Evolutionary conservation across 1,140 invertebrate genomes (phyloP), one percentile per base, ranked within the genome.

Genomic region (Achatina immaculata): DNA sequence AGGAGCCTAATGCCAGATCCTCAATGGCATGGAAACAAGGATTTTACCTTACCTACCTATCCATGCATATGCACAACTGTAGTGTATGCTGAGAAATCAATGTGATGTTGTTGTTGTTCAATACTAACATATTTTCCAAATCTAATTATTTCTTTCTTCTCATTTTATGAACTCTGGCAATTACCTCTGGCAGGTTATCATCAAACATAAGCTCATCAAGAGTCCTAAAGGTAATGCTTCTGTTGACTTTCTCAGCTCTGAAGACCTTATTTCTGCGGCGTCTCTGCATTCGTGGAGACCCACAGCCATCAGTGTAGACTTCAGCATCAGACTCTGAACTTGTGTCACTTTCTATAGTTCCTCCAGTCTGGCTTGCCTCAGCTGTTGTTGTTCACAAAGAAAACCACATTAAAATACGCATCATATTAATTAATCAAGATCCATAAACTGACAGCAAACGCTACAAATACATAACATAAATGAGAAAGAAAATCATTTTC

Each of bases 161-260:
- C n/a, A n/a, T n/a, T n/a, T n/a, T n/a, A n/a, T n/a, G n/a, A 16
- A 62, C 6, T 62, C 58, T 31, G 58, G 21, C 24, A n/a, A 36
- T 45, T 92, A 96, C 96, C 93, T 98, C 96, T 11, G 96, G 96
- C 84, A 98, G 90, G n/a, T 95, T 97, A 90, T 97, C 96, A 71
- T 96, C 94, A 89, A 97, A 97, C 0, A 95, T 93, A 34, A 96
- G 92, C 89, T 96, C 95, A 87, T 96, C 95, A 51, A 91, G 80
- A 14, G 89, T 90, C 40, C 88, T 79, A 83, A 89, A 90, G 38
- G 86, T 88, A 58, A 86, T 90, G 66, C 88, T 89, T 68, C 87
- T 81, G 65, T 90, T 85, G 9, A 90, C 86, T 75, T 87, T 89
- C 69, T 88, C 88, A 6, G 88, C 84, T 21, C 89, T 82, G 82